Base-by-base conservation (phyloP, 2,888 invertebrate species). In the Drosophila mimica region DNA sequence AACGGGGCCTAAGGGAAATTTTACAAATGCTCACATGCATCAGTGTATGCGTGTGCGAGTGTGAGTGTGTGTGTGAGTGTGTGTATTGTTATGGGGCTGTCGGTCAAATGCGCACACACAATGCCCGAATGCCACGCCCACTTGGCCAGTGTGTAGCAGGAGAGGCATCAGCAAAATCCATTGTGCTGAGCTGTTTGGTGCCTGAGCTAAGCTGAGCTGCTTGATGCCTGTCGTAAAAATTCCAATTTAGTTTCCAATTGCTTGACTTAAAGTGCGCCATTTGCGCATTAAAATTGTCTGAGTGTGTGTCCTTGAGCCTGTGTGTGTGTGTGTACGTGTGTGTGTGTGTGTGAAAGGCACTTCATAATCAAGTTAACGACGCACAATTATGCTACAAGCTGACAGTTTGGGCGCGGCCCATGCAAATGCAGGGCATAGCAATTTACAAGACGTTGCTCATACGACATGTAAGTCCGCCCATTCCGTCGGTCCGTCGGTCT, bases 281-380 rank as follows among this genome's bases (percentile, higher is more conserved):
- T 85, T 89, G 77, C 74, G 77, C 82, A 82, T 82, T 81, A 81
- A 73, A 82, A 81, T 58, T 71, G 71, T 72, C 62, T 57, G 38
- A 33, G 34, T 81, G 46, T 59, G 36, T 61, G 46, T 64, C 63
- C 43, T 43, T 57, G 43, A 58, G 36, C 58, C 31, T 25, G 38
- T 31, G n/a, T 43, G 25, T 60, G 59, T 49, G 38, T 54, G 38
- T 54, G 46, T 51, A 51, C 66, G 52, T 63, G 76, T 70, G 49
- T 62, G 65, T 69, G 64, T 66, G 58, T 74, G 67, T 68, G 52
- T 49, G 58, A 64, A 53, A 52, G 70, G 70, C 77, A 83, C 83
- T 86, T 90, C 88, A 86, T 90, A 88, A 86, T 90, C 88, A 86
- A 86, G 83, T 86, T 90, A 90, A 86, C 89, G 88, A 86, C 83